Conservation (phyloP, 2,113 vertebrate species). For the Gopherus flavomarginatus region DNA sequence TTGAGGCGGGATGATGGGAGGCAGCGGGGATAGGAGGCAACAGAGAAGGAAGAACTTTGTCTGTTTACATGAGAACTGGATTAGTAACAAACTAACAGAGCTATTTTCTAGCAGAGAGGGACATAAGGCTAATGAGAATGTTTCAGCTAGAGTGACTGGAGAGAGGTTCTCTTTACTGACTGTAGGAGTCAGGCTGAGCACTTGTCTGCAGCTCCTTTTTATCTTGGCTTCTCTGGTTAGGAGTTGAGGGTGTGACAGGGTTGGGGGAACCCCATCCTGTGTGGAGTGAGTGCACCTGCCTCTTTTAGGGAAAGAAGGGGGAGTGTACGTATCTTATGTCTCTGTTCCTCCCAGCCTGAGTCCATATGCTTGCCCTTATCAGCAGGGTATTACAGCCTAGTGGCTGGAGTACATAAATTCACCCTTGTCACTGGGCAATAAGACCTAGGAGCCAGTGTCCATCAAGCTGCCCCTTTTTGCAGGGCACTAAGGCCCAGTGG, state of each 20-base stretch:
- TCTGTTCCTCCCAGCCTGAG: too few species aligned
- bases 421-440: too few species aligned
- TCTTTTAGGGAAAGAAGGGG: too few species aligned
- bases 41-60: slow-evolving; percentile 80
- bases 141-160: neutral
- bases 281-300: too few species aligned
- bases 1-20: slow-evolving; percentile 72
- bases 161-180: neutral
- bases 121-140: neutral
- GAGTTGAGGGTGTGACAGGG: neutral
- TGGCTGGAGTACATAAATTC: too few species aligned
- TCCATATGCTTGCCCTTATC: too few species aligned
- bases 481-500: too few species aligned
- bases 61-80: slow-evolving; percentile 88
- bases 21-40: slow-evolving; percentile 57
- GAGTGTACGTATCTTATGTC: too few species aligned
- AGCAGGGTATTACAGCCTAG: too few species aligned
- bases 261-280: too few species aligned
- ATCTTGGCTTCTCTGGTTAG: neutral
- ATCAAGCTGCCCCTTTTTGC: too few species aligned
- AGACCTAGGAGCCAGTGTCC: too few species aligned
- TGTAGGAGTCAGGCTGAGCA: neutral
- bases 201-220: slow-evolving; percentile 22
- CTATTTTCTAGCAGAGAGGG: slow-evolving; percentile 53
- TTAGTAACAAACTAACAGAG: slow-evolving; percentile 82